A percentile compares a stretch with the other conserved stretches of the same genome.
These are phyloP conservation scores for Troglohyphantes excavatus DNA, from an alignment of 2,888 invertebrate genomes.

Conservation along the genomic window DNA sequence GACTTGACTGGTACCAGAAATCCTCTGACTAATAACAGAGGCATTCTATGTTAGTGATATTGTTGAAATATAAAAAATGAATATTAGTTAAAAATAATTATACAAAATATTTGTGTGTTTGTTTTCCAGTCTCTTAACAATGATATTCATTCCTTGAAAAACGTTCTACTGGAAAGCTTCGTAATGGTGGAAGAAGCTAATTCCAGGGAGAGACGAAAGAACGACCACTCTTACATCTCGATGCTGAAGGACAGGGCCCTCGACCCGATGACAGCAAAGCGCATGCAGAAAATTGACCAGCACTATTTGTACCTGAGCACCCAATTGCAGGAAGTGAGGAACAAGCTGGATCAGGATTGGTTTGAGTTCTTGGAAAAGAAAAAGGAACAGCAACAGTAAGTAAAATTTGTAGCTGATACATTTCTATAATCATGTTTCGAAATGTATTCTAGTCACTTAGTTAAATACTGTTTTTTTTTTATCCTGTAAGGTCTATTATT, in stretches of 20 bases:
- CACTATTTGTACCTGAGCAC: slow-evolving; percentile 87
- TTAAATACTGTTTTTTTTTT: no score
- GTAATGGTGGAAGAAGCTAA: slow-evolving; percentile 83
- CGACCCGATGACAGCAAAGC: slow-evolving; percentile 87
- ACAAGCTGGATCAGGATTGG: slow-evolving; percentile 90
- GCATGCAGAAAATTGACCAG: slow-evolving; percentile 88
- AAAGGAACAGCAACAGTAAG: slow-evolving; percentile 54
- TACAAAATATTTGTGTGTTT: no score
- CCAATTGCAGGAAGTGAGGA: slow-evolving; percentile 88
- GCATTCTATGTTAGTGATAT: no score
- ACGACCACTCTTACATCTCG: slow-evolving; percentile 82
- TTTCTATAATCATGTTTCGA: no score
- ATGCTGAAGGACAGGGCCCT: slow-evolving; percentile 83
- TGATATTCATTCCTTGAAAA: slow-evolving; percentile 86
- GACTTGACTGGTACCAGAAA: no score
- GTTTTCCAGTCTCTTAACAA: slow-evolving; percentile 84
- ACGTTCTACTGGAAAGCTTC: slow-evolving; percentile 84
- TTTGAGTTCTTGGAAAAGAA: slow-evolving; percentile 83
- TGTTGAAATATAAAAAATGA: neutral
- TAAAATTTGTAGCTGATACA: no score
- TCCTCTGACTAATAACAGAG: no score
- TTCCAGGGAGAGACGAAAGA: slow-evolving; percentile 81
- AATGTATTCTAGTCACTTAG: no score
- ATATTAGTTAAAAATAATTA: no score
- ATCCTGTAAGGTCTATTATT: no score